These are phyloP conservation scores for Lasioglossum malachurum DNA, from an alignment of 2,888 invertebrate species.

Conservation along the genomic window DNA sequence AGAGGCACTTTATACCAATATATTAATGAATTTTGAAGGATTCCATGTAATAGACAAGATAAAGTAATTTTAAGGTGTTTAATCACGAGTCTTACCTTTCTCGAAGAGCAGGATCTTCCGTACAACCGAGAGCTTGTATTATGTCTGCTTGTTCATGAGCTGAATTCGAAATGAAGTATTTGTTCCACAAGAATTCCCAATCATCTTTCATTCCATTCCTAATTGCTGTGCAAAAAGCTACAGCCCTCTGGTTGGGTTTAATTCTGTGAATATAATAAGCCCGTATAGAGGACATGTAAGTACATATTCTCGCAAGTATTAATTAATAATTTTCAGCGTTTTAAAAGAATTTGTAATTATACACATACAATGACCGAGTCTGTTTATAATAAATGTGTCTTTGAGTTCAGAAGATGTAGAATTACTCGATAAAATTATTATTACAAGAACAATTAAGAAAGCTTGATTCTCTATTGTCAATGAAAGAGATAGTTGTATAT, in stretches of 20 bases:
- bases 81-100: slow-evolving; percentile 78
- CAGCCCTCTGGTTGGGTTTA: slow-evolving; percentile 86
- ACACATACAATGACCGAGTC: no score
- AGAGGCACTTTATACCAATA: background rate
- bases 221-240: slow-evolving; percentile 89
- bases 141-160: slow-evolving; percentile 88
- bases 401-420: no score
- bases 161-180: slow-evolving; percentile 87
- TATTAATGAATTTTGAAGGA: background rate
- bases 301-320: background rate
- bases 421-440: no score
- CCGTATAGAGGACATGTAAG: background rate
- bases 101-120: slow-evolving; percentile 84
- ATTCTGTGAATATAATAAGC: slow-evolving; percentile 40
- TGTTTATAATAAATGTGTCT: no score
- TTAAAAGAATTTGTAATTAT: background rate
- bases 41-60: background rate
- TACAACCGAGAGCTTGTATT: slow-evolving; percentile 87
- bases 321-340: background rate
- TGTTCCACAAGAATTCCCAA: slow-evolving; percentile 90
- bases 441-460: no score
- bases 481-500: no score
- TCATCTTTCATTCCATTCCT: slow-evolving; percentile 88
- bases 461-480: no score
- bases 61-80: background rate